Evolutionary conservation across 2,888 invertebrate species (phyloP), one percentile per base, ranked within the genome.

Genomic region (Crepidodera aurea): DNA sequence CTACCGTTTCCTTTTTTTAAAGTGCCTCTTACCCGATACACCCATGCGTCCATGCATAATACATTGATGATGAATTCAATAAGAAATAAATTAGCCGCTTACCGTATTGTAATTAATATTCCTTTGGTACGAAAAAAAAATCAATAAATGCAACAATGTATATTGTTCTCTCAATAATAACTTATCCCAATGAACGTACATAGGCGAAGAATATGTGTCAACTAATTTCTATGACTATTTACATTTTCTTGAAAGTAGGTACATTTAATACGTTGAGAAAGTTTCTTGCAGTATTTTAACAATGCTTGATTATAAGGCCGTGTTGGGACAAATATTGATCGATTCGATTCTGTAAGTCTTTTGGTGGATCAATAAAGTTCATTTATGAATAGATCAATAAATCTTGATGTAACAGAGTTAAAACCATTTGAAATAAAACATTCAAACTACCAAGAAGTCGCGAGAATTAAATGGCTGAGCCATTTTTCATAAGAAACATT

Each of bases 181-280:
- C 18, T 51, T 51, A 51, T 51, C 32, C 51, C 34, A 51, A 51
- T 16, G 32, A 51, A 34, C 15, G 32, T 34, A 51, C 32, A 51
- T 32, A 51, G 51, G 51, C 51, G 51, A 51, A 51, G 32, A 34
- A 51, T 19, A 51, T 51, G 51, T 51, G 51, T 51, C 51, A 51
- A 51, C 51, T 51, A 51, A 34, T 19, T 51, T 51, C 51, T 51
- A 34, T 51, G 19, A 51, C 32, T 34, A 51, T 51, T 19, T 34
- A 32, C 34, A 34, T 34, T 51, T 34, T 34, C 51, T 51, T 51
- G 32, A 51, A 51, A 34, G 51, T 34, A n/a, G n/a, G n/a, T n/a
- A n/a, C 10, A 16, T 16, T 42, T 46, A 13, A 46, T 13, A 27
- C 25, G 46, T n/a, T 46, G 46, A 13, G 46, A 46, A 46, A 46